phyloP scores from a whole-genome alignment of 2,113 vertebrate genomes.

The Synchiropus splendidus region DNA sequence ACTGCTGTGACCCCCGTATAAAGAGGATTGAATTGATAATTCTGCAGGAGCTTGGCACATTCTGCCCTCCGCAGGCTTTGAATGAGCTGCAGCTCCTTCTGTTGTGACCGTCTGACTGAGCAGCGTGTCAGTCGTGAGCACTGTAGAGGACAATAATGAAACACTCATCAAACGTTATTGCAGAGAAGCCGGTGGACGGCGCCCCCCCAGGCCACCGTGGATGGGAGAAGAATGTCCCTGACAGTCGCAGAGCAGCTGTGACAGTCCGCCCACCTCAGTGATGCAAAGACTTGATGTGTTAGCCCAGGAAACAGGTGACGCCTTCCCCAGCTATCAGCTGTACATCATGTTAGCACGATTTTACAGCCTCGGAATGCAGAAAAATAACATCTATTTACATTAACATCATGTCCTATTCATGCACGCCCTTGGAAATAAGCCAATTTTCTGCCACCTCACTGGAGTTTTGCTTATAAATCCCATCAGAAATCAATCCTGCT shows the following conservation, averaged over 20 bases:
- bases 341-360: too few relatives aligned
- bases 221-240: constrained; percentile 13
- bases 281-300: too few relatives aligned
- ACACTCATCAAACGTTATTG: constrained; percentile 38
- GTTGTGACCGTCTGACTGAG: constrained; percentile 9
- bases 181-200: constrained; percentile 22
- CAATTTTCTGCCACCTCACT: too few relatives aligned
- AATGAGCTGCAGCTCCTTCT: constrained; percentile 27
- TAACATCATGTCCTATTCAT: too few relatives aligned
- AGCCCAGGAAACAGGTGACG: too few relatives aligned
- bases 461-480: too few relatives aligned
- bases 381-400: too few relatives aligned
- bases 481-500: too few relatives aligned
- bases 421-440: too few relatives aligned
- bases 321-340: too few relatives aligned
- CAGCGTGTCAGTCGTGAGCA: constrained; percentile 26
- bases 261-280: background rate
- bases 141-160: constrained; percentile 36
- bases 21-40: constrained; percentile 50
- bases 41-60: constrained; percentile 25
- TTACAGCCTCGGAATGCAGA: too few relatives aligned
- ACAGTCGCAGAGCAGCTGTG: constrained; percentile 10
- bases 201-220: constrained; percentile 24
- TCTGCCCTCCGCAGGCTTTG: constrained; percentile 13
- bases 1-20: constrained; percentile 32